Evolutionary conservation across 2,888 invertebrate species (phyloP).

Genomic region (Linyphia triangularis): DNA sequence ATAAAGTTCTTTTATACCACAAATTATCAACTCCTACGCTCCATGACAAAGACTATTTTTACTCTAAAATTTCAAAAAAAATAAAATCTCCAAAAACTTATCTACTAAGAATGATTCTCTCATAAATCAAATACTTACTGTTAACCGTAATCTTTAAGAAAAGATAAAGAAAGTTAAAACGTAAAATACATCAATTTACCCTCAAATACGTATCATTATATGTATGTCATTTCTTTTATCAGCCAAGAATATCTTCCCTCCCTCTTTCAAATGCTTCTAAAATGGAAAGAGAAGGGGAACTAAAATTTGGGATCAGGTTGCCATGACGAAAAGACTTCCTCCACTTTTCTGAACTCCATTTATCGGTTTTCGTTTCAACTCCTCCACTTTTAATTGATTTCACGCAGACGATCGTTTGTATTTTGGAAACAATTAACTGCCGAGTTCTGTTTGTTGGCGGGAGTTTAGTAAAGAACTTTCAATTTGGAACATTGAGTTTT

Average conservation of each 20-base stretch:
- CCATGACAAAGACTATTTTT: not conserved
- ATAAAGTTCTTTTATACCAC: no score
- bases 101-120: not conserved
- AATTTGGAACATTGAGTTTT: not conserved
- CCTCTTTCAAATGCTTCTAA: not conserved
- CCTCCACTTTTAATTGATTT: conserved; percentile 50
- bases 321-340: conserved; percentile 47
- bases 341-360: conserved; percentile 5
- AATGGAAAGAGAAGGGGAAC: not conserved
- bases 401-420: conserved; percentile 24
- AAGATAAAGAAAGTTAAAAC: not conserved
- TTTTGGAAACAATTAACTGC: conserved; percentile 40
- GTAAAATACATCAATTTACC: not conserved
- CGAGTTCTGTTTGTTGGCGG: not conserved
- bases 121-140: not conserved
- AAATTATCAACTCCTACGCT: no score
- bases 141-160: not conserved
- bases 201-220: not conserved
- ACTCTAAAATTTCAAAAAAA: no score
- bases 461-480: not conserved
- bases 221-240: conserved; percentile 9
- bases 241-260: conserved; percentile 2
- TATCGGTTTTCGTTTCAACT: conserved; percentile 40
- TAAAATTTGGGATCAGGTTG: conserved; percentile 18
- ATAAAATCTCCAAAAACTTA: not conserved